Evolutionary conservation across 64 coral and sea anemone species (phyloP).

Genomic region (Dendrophyllia cribrosa): DNA sequence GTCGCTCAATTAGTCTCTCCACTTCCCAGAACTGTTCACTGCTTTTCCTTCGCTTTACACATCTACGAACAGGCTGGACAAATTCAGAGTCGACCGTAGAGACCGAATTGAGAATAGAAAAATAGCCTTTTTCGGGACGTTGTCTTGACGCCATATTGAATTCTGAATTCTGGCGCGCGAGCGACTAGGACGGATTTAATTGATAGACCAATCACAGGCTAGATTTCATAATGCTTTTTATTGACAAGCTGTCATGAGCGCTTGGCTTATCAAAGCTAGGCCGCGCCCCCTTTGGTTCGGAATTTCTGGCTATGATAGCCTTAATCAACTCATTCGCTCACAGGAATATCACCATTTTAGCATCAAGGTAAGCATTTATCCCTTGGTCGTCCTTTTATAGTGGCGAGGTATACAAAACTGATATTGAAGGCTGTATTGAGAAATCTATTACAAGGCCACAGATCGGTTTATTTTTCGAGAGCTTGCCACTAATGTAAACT

Average conservation of each 20-base stretch:
- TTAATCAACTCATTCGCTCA: too few relatives aligned
- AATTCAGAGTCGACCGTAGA: neutral
- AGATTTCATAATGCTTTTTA: neutral
- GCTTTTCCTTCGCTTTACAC: neutral
- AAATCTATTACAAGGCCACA: too few relatives aligned
- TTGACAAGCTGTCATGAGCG: neutral
- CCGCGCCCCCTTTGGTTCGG: too few relatives aligned
- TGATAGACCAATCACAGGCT: neutral
- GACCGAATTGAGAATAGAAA: neutral
- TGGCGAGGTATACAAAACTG: too few relatives aligned
- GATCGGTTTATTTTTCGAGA: too few relatives aligned
- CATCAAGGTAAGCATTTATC: too few relatives aligned
- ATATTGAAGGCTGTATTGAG: too few relatives aligned
- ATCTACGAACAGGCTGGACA: neutral
- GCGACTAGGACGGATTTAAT: too few relatives aligned
- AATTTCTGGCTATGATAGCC: constrained; percentile 8
- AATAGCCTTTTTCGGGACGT: neutral
- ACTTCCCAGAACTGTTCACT: neutral
- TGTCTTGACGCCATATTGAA: neutral
- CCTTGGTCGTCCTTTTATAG: too few relatives aligned
- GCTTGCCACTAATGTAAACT: too few relatives aligned
- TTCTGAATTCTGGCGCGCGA: too few relatives aligned
- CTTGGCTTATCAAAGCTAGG: neutral
- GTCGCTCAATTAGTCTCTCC: neutral
- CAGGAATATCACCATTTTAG: too few relatives aligned